phyloP scores from a whole-genome alignment of 2,797 vertebrate species.

The Rousettus madagascariensis region DNA sequence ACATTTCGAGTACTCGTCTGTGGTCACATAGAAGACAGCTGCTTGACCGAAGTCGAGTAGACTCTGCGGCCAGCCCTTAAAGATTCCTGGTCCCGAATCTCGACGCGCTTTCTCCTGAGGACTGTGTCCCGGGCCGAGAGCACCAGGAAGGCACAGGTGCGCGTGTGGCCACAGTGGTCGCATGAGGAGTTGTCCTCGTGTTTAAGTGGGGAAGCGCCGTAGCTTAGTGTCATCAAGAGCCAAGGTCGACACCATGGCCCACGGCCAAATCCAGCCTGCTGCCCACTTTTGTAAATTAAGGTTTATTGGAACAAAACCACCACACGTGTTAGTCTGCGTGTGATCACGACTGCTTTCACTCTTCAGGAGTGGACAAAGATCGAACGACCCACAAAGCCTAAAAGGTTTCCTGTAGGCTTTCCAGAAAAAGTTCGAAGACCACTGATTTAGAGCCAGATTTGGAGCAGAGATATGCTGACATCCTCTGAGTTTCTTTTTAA shows the following conservation, averaged over 20 bases:
- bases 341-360: background rate
- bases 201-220: background rate
- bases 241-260: background rate
- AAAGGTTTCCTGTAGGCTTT: background rate
- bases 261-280: background rate
- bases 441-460: background rate
- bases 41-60: background rate
- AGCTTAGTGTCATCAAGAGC: background rate
- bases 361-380: background rate
- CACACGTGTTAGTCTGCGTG: background rate
- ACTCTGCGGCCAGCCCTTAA: background rate
- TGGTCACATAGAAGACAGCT: background rate
- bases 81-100: background rate
- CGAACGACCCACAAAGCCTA: background rate
- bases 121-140: background rate
- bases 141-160: background rate
- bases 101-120: background rate
- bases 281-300: background rate
- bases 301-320: background rate
- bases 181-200: background rate
- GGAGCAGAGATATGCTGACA: background rate
- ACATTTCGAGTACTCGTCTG: background rate
- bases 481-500: background rate
- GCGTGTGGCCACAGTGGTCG: background rate
- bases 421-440: background rate